These are phyloP conservation scores for Solea solea DNA, from an alignment of 2,113 vertebrate genomes.

Conservation along the genomic window DNA sequence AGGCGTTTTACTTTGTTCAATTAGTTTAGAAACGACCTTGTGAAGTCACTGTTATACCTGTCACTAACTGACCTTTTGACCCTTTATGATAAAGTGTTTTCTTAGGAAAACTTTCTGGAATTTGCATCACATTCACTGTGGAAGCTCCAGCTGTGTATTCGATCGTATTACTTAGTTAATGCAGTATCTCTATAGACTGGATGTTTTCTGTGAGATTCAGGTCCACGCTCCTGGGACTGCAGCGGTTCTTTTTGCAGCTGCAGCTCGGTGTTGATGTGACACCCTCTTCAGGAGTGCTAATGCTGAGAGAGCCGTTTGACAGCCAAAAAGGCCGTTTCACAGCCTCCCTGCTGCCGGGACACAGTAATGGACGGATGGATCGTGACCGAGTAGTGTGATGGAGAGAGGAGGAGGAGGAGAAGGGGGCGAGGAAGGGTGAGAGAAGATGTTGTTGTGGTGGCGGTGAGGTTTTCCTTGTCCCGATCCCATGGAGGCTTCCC, in stretches of 20 bases:
- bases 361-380: constrained; percentile 68
- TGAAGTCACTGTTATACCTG: too few species aligned
- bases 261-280: constrained; percentile 69
- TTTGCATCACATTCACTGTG: too few species aligned
- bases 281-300: constrained; percentile 75
- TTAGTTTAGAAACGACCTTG: too few species aligned
- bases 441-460: constrained; percentile 53
- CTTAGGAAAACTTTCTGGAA: too few species aligned
- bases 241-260: constrained; percentile 55
- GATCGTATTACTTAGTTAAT: too few species aligned
- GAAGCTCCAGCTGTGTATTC: too few species aligned
- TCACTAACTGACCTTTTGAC: too few species aligned
- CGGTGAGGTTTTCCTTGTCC: constrained; percentile 48
- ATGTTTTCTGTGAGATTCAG: not conserved
- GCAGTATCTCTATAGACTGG: too few species aligned
- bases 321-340: constrained; percentile 46
- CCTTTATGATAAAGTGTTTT: too few species aligned
- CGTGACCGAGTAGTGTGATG: constrained; percentile 12
- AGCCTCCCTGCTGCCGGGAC: constrained; percentile 33
- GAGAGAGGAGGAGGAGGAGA: too few species aligned
- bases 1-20: too few species aligned
- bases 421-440: constrained; percentile 22
- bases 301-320: constrained; percentile 71
- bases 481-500: constrained; percentile 70
- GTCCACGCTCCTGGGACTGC: constrained; percentile 17